phyloP scores from a whole-genome alignment of 2,797 vertebrate genomes.

The Sebastes reedi region DNA sequence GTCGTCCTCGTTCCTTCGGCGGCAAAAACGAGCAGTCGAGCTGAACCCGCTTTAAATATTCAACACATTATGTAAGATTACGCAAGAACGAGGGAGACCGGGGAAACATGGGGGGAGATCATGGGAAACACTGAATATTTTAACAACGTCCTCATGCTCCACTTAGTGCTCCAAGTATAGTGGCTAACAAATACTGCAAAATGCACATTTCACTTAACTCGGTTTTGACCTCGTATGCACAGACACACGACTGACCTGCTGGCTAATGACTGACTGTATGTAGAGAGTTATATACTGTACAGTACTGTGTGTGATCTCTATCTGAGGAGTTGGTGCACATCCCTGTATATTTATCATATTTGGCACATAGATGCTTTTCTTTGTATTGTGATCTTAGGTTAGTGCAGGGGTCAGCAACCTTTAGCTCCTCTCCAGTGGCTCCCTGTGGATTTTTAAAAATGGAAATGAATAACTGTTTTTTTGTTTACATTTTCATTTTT shows the following conservation, averaged over 20 bases:
- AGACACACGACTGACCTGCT: too few species aligned
- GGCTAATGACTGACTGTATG: not conserved
- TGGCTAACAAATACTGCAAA: not conserved
- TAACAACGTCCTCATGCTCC: slow-evolving; percentile 34
- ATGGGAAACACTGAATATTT: slow-evolving; percentile 60
- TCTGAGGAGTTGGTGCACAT: too few species aligned
- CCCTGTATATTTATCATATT: too few species aligned
- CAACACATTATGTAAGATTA: slow-evolving; percentile 66
- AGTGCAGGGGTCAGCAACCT: too few species aligned
- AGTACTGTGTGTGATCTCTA: not conserved
- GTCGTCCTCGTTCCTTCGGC: slow-evolving; percentile 8
- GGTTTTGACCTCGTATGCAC: not conserved
- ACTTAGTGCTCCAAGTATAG: not conserved
- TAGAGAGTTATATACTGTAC: not conserved
- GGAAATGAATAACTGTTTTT: too few species aligned
- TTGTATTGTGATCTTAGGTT: not conserved
- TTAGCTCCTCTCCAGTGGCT: too few species aligned
- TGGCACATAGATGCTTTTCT: too few species aligned
- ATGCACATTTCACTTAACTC: not conserved
- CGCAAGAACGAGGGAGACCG: slow-evolving; percentile 35
- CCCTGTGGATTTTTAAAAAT: too few species aligned
- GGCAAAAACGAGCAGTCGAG: not conserved
- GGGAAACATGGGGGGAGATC: slow-evolving; percentile 41
- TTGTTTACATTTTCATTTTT: too few species aligned
- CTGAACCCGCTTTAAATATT: slow-evolving; percentile 62